A percentile compares a stretch with the other conserved stretches of the same genome.
Conservation (phyloP, 2,888 invertebrate species). For the Lycocerus yunnanus region DNA sequence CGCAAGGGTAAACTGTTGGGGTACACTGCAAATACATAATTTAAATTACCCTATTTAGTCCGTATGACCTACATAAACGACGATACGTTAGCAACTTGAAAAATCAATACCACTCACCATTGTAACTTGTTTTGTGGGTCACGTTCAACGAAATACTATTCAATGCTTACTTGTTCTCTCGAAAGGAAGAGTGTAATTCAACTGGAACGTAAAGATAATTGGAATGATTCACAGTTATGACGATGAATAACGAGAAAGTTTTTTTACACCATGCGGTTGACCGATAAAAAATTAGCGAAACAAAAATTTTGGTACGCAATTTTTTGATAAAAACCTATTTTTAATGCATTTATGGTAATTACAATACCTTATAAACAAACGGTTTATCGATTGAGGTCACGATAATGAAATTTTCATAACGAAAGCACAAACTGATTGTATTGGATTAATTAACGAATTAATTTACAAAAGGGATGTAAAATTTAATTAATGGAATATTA, state of each 20-base stretch:
- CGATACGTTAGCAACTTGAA: neutral
- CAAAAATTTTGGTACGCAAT: neutral
- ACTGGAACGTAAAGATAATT: neutral
- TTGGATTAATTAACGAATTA: neutral
- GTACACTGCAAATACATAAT: slow-evolving; percentile 30
- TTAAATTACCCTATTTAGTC: neutral
- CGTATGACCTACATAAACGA: neutral
- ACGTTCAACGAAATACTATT: neutral
- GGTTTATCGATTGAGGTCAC: neutral
- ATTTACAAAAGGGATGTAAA: neutral
- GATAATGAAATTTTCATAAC: neutral
- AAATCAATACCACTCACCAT: neutral
- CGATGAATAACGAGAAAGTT: neutral
- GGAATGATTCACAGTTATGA: neutral
- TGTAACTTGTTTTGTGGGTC: neutral
- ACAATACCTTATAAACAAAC: neutral
- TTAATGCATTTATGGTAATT: neutral
- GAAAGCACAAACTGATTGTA: neutral
- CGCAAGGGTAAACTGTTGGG: slow-evolving; percentile 64
- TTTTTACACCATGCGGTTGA: neutral
- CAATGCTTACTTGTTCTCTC: neutral
- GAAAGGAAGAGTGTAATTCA: neutral
- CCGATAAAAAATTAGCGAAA: neutral
- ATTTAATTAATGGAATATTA: neutral
- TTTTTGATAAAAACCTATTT: neutral